Evolutionary conservation across 2,888 invertebrate genomes (phyloP), one percentile per base, ranked within the genome.

Genomic region (Eupeodes latifasciatus): DNA sequence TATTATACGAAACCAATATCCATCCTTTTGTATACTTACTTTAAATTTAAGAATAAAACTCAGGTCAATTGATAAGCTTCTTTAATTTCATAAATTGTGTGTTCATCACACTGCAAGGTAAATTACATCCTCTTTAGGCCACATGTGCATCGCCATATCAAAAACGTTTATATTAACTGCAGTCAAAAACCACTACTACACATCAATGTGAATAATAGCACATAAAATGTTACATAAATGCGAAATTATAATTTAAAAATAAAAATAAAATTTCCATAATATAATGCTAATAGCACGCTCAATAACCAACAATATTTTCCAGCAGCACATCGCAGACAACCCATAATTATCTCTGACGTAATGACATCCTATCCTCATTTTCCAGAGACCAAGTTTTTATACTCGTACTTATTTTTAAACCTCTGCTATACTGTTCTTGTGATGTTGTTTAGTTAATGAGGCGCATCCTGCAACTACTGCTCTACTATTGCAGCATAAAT

Each of bases 301-400:
- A 81, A 88, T 84, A 87, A 72, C 76, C 83, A 44, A 67, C 83
- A 76, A 51, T 44, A 80, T 77, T 76, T 47, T 74, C 55, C 71
- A 57, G 34, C 72, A 72, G 47, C 59, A 72, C 47, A 55, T 19
- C 40, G 5, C 84, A 77, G 87, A 84, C 87, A 84, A 71, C 53
- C 81, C 84, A 81, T 81, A 78, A 85, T 88, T 81, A 88, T 84
- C 69, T 81, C 74, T 81, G 81, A 88, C 78, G 81, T 77, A 84
- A 84, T 84, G 88, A 75, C 81, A 84, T 78, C 78, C 51, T 81
- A 84, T 85, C 69, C 85, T 53, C 74, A 75, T 85, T 85, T 66
- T 72, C 80, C 1, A 2, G 27, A 69, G 72, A 53, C 47, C 57
- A 66, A 27, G 47, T 49, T 34, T 12, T 27, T 27, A 10, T 4